Evolutionary conservation across 2,113 vertebrate species (phyloP), one percentile per base, ranked within the genome.

Genomic region (Atrichornis clamosus): DNA sequence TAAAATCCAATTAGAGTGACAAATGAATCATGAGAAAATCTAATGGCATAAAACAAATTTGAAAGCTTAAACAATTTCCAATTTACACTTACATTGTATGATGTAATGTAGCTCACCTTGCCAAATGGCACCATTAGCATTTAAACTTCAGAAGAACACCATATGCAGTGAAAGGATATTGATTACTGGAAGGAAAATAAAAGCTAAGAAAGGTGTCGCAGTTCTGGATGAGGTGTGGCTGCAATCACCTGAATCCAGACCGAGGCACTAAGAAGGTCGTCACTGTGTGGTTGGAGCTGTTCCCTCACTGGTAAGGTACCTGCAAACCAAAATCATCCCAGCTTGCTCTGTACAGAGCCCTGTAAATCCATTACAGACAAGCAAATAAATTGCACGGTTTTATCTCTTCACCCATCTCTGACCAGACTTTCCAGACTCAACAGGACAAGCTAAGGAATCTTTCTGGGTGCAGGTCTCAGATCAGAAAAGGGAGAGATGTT

Each of bases 21-120:
- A 95, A 96, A 95, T 13, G 6, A 89, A 93, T 95, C 70, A 82
- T 67, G 62, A 90, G 90, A 70, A 94, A 88, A 64, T 92, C 73
- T 82, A 96, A 93, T 63, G 59, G 42, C 37, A 78, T 90, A 86
- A 93, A 90, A 90, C 33, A 95, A 87, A 93, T 95, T 53, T 90
- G 89, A 96, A 94, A 96, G 68, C 65, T 95, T 91, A 96, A 96
- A 89, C 72, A 68, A 80, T 95, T 92, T 90, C 77, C 74, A 94
- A 80, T 95, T 96, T 62, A 52, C 33, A 53, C 60, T 76, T 82
- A 52, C 5, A 62, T 47, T 82, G 47, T 56, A 63, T n/a, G 67
- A 86, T 39, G 49, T 95, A 90, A 95, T 26, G 64, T 55, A 87
- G 41, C 79, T 91, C 91, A 93, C 52, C 58, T 90, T 93, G 85